Base-by-base conservation (phyloP, 2,888 invertebrate species). In the Eulithis prunata region DNA sequence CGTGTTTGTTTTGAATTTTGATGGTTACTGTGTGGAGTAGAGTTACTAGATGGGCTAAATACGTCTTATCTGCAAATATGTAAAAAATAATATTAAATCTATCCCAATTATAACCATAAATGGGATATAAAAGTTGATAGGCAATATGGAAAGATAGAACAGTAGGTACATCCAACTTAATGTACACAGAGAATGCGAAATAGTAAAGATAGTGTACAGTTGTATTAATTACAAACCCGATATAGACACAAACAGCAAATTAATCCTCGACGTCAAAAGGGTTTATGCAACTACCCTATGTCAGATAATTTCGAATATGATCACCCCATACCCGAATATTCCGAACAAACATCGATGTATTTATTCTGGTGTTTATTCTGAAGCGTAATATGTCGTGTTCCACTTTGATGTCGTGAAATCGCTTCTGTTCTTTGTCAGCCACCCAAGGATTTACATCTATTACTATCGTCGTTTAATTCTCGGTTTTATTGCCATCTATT, bases 321-420 rank as follows among this genome's bases (percentile, higher is more conserved):
- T 91, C 91, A 87, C 90, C 92, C 91, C 82, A 85, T 84, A 71
- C 82, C 79, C 82, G 90, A 89, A 92, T 91, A 93, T 91, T 88
- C 84, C 80, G 81, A 86, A 89, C 89, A 91, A 91, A 91, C 91
- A 92, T 91, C 91, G 88, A 91, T 89, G 87, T 91, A 91, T 91
- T 91, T 90, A 90, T 91, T 89, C 87, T 87, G 87, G 89, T 93
- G 92, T 93, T 92, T 93, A 91, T 92, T 91, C 88, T 89, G 87
- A 88, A 90, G 89, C 92, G 91, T 91, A 91, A 92, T 91, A 91
- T 91, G 92, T 92, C 91, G 90, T 90, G 90, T 90, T 91, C 91
- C 90, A 91, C 93, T 93, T 93, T 93, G 93, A 93, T 92, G 93
- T 93, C 91, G 88, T 91, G 90, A 90, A 91, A 91, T 90, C 92